phyloP scores from a whole-genome alignment of 1,140 invertebrate genomes.

The Cyclina sinensis region DNA sequence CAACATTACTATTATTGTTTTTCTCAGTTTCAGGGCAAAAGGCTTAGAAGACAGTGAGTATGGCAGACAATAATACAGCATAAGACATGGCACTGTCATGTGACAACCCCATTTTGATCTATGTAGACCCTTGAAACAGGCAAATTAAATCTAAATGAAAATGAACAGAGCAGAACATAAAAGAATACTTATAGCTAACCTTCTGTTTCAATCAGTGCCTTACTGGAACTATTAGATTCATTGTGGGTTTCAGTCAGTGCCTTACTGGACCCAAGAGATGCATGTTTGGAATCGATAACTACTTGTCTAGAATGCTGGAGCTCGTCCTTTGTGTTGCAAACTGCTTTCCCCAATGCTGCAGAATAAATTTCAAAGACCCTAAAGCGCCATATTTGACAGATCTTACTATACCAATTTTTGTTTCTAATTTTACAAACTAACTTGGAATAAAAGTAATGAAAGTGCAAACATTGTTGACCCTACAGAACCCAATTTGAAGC shows the following conservation, averaged over 20 bases:
- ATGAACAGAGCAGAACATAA: too few relatives aligned
- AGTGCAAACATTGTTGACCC: too few relatives aligned
- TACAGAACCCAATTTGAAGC: constrained; percentile 44
- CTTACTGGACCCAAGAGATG: constrained; percentile 45
- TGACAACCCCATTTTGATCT: constrained; percentile 42
- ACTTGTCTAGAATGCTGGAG: too few relatives aligned
- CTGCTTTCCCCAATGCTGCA: constrained; percentile 29
- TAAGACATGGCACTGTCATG: constrained; percentile 42
- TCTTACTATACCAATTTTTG: too few relatives aligned
- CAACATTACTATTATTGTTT: constrained; percentile 34
- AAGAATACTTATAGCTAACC: constrained; percentile 25
- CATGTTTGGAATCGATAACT: constrained; percentile 31
- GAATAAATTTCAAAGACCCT: too few relatives aligned
- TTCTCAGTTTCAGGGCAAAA: constrained; percentile 13
- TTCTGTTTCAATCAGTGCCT: constrained; percentile 38
- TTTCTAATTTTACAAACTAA: too few relatives aligned
- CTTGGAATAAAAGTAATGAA: too few relatives aligned
- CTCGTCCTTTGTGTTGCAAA: constrained; percentile 27
- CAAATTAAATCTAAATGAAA: constrained; percentile 49
- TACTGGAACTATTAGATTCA: too few relatives aligned
- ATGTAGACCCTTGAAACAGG: constrained; percentile 45
- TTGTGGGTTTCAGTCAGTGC: too few relatives aligned
- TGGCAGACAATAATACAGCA: constrained; percentile 42
- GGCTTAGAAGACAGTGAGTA: constrained; percentile 34
- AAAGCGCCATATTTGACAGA: too few relatives aligned